Evolutionary conservation across 2,888 invertebrate genomes (phyloP).

Genomic region (Alsophila aescularia): DNA sequence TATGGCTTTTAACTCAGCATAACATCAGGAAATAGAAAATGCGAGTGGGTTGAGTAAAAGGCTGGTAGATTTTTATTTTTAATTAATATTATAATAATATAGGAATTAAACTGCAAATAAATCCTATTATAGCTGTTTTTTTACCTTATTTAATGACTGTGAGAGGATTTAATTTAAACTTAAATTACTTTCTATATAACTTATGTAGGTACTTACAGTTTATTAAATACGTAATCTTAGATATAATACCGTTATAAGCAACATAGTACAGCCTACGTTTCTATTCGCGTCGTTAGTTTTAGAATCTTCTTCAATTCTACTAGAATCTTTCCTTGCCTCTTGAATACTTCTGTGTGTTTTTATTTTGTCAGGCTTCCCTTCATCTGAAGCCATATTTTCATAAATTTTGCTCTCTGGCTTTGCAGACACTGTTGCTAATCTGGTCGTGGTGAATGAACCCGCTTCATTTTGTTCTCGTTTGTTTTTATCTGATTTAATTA

Average conservation of each 20-base stretch:
- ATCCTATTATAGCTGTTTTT: constrained; percentile 54
- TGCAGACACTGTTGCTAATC: constrained; percentile 72
- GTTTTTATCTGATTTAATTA: constrained; percentile 23
- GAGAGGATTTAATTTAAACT: constrained; percentile 47
- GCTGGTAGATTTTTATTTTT: not conserved
- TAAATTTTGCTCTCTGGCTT: constrained; percentile 63
- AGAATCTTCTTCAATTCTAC: constrained; percentile 20
- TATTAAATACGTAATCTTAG: constrained; percentile 55
- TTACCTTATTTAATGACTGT: constrained; percentile 80
- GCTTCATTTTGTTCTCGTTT: constrained; percentile 31
- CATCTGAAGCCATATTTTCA: constrained; percentile 74
- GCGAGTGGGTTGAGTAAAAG: not conserved
- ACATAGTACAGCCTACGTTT: constrained; percentile 44
- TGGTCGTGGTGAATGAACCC: constrained; percentile 62
- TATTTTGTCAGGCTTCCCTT: constrained; percentile 69
- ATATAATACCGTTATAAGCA: constrained; percentile 46
- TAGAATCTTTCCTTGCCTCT: constrained; percentile 40
- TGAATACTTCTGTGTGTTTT: constrained; percentile 66
- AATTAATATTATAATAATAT: too few species aligned
- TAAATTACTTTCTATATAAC: constrained; percentile 48
- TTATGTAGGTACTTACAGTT: constrained; percentile 34
- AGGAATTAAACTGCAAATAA: constrained; percentile 14
- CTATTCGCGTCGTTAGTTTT: constrained; percentile 46
- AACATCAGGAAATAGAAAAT: not conserved
- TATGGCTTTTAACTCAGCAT: too few species aligned